A percentile compares a stretch with the other conserved stretches of the same genome.
Evolutionary conservation across 2,888 invertebrate species (phyloP).

Genomic region (Yponomeuta plumbellus): DNA sequence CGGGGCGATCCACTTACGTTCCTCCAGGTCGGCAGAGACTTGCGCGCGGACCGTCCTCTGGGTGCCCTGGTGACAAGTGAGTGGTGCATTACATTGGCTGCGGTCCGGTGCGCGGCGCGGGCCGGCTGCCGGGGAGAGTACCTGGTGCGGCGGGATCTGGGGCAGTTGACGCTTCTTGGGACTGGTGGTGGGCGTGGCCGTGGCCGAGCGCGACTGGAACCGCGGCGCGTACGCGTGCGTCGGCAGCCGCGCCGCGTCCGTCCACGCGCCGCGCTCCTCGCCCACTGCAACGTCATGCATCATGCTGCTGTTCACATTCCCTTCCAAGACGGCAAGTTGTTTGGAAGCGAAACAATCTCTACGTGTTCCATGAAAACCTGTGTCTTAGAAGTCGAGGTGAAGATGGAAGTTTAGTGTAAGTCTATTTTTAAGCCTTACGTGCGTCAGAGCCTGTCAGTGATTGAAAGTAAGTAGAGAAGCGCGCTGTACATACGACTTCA

Average conservation of each 20-base stretch:
- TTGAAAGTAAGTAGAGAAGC: slow-evolving; percentile 16
- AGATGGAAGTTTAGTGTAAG: slow-evolving; percentile 10
- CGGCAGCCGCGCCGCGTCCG: slow-evolving; percentile 58
- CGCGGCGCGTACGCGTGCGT: slow-evolving; percentile 79
- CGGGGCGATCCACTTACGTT: slow-evolving; percentile 80
- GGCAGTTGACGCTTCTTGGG: slow-evolving; percentile 98
- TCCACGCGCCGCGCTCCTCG: slow-evolving; percentile 36
- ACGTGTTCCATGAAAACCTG: not conserved
- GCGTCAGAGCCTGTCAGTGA: not conserved
- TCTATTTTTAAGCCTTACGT: not conserved
- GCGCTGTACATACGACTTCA: slow-evolving; percentile 31
- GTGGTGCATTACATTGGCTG: not conserved
- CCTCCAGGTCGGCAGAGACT: slow-evolving; percentile 84
- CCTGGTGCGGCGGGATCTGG: slow-evolving; percentile 90
- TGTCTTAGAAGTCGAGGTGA: not conserved
- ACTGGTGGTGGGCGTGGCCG: slow-evolving; percentile 95
- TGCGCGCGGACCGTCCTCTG: slow-evolving; percentile 83
- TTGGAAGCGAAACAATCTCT: not conserved
- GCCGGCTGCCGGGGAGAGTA: slow-evolving; percentile 24
- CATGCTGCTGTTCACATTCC: slow-evolving; percentile 21
- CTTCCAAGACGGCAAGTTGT: not conserved
- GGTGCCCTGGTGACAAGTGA: slow-evolving; percentile 53
- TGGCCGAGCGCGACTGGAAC: slow-evolving; percentile 90
- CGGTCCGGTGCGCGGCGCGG: not conserved
- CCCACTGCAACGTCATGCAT: slow-evolving; percentile 41